phyloP scores from a whole-genome alignment of 2,113 vertebrate species.

The Erythrocebus patas region DNA sequence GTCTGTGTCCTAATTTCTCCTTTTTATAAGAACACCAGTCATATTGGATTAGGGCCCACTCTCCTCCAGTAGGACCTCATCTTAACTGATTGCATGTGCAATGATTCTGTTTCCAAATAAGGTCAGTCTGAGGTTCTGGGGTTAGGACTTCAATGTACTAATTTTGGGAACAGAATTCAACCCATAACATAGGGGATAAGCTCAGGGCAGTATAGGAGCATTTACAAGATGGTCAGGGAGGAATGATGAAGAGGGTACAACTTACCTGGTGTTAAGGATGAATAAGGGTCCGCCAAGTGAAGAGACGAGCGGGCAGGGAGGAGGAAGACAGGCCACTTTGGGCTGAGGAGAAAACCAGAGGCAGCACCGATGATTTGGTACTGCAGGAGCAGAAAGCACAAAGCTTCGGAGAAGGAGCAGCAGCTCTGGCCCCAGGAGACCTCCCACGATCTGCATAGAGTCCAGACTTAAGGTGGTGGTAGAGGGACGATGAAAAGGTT shows the following conservation, averaged over 20 bases:
- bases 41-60: neutral
- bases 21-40: neutral
- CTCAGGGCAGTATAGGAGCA: neutral
- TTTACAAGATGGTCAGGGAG: neutral
- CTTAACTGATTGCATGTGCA: neutral
- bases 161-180: neutral
- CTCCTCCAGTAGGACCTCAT: neutral
- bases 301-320: neutral
- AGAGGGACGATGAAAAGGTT: neutral
- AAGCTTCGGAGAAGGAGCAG: neutral
- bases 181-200: accelerated
- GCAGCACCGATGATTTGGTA: accelerated
- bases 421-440: neutral
- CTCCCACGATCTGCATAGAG: neutral
- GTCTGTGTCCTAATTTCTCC: neutral
- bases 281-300: neutral
- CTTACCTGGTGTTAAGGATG: neutral
- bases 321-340: no score
- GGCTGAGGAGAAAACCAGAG: neutral
- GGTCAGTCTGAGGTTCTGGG: neutral
- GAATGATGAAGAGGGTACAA: neutral
- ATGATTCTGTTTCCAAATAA: neutral
- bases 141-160: neutral
- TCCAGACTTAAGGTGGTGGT: neutral
- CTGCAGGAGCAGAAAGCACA: no score